These are phyloP conservation scores for Brachynemurus nebulosus DNA, from an alignment of 2,888 invertebrate species.

Conservation along the genomic window DNA sequence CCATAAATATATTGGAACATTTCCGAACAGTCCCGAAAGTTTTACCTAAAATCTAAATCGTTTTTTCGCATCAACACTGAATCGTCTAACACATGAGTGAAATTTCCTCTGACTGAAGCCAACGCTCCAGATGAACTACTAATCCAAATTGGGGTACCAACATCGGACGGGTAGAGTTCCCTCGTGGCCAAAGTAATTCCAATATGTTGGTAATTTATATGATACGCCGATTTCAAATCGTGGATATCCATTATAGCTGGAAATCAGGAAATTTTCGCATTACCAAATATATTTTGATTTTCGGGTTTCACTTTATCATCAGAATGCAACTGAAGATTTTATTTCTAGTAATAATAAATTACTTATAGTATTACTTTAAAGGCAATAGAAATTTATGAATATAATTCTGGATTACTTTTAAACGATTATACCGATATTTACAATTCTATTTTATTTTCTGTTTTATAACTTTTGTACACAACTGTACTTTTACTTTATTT, in stretches of 20 bases:
- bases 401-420: too few species aligned
- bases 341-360: too few species aligned
- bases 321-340: too few species aligned
- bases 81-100: slow-evolving; percentile 42
- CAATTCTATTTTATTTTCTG: too few species aligned
- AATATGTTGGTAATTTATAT: slow-evolving; percentile 37
- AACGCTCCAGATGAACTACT: slow-evolving; percentile 39
- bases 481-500: too few species aligned
- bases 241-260: slow-evolving; percentile 5
- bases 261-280: not conserved
- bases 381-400: too few species aligned
- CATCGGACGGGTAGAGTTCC: slow-evolving; percentile 38
- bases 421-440: too few species aligned
- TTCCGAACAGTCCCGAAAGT: too few species aligned
- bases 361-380: too few species aligned
- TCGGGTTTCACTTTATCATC: too few species aligned
- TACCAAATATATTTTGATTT: too few species aligned
- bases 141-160: slow-evolving; percentile 44
- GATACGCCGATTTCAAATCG: slow-evolving; percentile 27
- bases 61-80: slow-evolving; percentile 43
- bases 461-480: too few species aligned
- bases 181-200: slow-evolving; percentile 40
- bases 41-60: slow-evolving; percentile 44
- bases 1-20: not conserved
- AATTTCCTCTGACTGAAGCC: slow-evolving; percentile 53